Evolutionary conservation across 2,113 vertebrate genomes (phyloP).

Genomic region (Erythrocebus patas): DNA sequence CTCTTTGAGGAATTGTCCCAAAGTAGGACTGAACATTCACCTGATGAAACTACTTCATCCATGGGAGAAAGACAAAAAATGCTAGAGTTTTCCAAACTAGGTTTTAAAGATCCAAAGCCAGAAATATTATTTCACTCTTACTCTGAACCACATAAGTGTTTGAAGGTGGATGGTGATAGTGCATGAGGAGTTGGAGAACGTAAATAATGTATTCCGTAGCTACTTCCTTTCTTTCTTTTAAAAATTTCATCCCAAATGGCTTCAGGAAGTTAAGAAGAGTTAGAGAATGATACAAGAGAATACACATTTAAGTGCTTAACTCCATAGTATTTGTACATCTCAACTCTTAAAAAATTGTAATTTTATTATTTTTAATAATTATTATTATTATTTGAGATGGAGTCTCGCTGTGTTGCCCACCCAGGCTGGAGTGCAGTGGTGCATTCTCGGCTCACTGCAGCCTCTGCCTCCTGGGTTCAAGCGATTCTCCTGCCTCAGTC

Average conservation of each 20-base stretch:
- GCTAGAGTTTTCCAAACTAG: background rate
- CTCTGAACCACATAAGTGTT: background rate
- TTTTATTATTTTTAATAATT: no score
- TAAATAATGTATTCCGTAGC: background rate
- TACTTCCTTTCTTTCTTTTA: background rate
- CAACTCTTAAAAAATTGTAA: no score
- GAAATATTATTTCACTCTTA: background rate
- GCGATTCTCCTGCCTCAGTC: no score
- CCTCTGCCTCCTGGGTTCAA: no score
- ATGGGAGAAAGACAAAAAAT: background rate
- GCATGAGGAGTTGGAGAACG: background rate
- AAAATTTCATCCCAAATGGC: background rate
- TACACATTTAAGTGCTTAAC: background rate
- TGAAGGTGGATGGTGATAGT: background rate
- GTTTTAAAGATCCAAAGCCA: background rate
- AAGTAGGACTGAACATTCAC: background rate
- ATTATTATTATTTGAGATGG: no score
- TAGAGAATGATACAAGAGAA: background rate
- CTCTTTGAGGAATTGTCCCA: background rate
- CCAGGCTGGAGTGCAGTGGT: no score
- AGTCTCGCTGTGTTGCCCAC: no score
- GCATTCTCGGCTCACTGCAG: no score
- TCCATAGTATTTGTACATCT: background rate
- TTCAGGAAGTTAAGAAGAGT: background rate
- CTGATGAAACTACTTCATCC: background rate